Conservation (phyloP, 2,888 invertebrate genomes). For the Resseliella maxima region DNA sequence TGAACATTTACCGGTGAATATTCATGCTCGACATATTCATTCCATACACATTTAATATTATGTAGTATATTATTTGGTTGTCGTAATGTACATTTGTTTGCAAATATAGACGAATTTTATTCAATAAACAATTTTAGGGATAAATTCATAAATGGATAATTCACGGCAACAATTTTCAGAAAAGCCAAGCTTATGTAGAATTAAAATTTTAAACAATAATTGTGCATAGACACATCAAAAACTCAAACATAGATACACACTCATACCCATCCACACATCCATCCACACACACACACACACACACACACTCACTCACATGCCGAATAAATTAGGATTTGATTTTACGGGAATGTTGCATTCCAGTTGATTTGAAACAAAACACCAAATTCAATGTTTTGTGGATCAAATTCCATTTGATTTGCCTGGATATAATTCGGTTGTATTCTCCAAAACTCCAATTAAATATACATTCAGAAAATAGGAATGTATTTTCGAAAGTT, state of each 20-base stretch:
- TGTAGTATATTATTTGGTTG: neutral
- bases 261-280: too few relatives aligned
- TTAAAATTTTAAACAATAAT: slow-evolving; percentile 34
- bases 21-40: neutral
- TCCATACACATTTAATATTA: neutral
- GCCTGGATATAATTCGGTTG: neutral
- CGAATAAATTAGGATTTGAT: neutral
- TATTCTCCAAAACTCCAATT: neutral
- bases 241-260: too few relatives aligned
- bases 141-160: neutral
- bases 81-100: neutral
- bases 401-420: too few relatives aligned
- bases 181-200: neutral
- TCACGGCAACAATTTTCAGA: neutral
- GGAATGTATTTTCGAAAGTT: too few relatives aligned
- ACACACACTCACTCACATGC: neutral
- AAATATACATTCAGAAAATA: too few relatives aligned
- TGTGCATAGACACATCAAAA: neutral
- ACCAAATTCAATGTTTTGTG: neutral
- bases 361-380: neutral
- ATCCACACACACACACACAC: too few relatives aligned
- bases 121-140: neutral
- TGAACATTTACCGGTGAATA: neutral
- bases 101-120: neutral
- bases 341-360: neutral